These are phyloP conservation scores for Drymonia ruficornis DNA, from an alignment of 2,888 invertebrate species.

Conservation along the genomic window DNA sequence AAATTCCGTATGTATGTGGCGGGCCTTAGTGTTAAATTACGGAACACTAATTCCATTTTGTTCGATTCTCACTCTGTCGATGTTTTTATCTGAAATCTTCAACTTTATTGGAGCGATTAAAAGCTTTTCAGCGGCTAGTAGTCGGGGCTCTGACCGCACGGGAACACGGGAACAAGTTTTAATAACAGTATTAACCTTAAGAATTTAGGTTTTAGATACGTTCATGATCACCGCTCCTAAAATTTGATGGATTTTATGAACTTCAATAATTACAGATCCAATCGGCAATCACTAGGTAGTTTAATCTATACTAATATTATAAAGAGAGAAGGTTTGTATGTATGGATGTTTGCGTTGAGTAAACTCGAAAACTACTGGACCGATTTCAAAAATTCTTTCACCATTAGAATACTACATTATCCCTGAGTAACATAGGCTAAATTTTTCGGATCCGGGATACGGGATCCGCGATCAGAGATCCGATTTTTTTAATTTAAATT, in stretches of 20 bases:
- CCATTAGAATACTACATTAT: no score
- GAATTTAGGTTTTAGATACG: slow-evolving; percentile 10
- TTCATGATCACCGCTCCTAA: slow-evolving; percentile 1
- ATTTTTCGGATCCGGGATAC: no score
- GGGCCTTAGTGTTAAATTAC: background rate
- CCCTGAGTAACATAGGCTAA: no score
- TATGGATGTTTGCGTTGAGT: no score
- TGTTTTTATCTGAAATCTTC: slow-evolving; percentile 54
- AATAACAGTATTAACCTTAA: slow-evolving; percentile 23
- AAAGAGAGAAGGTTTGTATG: no score
- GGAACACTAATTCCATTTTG: background rate
- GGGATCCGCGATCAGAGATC: no score
- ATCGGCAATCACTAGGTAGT: background rate
- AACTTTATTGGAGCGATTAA: slow-evolving; percentile 61
- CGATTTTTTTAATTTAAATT: no score
- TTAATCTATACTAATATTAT: no score
- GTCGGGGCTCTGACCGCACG: slow-evolving; percentile 20
- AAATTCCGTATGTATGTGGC: no score
- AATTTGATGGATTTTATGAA: slow-evolving; percentile 1
- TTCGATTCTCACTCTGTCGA: slow-evolving; percentile 42
- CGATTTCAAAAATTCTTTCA: no score
- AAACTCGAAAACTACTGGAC: no score
- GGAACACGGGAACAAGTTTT: slow-evolving; percentile 25
- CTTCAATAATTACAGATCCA: background rate
- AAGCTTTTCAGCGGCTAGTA: slow-evolving; percentile 42